Evolutionary conservation across 2,113 vertebrate species (phyloP), one percentile per base, ranked within the genome.

Genomic region (Oceanodroma tethys): DNA sequence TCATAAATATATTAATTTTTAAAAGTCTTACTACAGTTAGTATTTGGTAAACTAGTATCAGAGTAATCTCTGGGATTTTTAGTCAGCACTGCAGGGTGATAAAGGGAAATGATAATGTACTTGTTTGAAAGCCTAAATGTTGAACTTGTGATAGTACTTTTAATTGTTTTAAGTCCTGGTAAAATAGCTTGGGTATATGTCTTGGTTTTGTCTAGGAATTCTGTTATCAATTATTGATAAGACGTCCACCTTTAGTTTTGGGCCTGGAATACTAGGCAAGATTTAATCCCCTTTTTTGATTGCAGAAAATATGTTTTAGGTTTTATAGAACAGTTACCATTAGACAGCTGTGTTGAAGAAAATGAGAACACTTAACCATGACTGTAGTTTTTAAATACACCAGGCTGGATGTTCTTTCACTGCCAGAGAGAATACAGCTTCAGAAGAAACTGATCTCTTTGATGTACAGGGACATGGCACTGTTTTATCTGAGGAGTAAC

Each of bases 371-470:
- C 27, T 93, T 80, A 72, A 66, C 34, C 63, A 19, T 76, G 86
- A 45, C 59, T 82, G 84, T 50, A 47, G 62, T 30, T 94, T 87
- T 91, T 87, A 86, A 86, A 45, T 88, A 60, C 66, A 70, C n/a
- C 72, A 82, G 40, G 0, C 71, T 95, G 86, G 27, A 52, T 92
- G 42, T 16, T 76, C 50, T 66, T 66, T 59, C 40, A 10, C 67
- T 88, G 68, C 55, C 71, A 90, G 72, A 18, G 85, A 83, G 72
- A 86, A 83, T 47, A 43, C 17, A 81, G 68, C 88, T 92, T 72
- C 80, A 91, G 93, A 94, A 94, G 65, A 66, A 93, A 59, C 56
- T 17, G 26, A 67, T 86, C 66, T 40, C 91, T 95, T 96, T 97
- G 91, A 94, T 95, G 86, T 93, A 7, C 68, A 59, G 90, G 72